Conservation (phyloP, 2,113 vertebrate genomes). For the Notarius lentiginosus region DNA sequence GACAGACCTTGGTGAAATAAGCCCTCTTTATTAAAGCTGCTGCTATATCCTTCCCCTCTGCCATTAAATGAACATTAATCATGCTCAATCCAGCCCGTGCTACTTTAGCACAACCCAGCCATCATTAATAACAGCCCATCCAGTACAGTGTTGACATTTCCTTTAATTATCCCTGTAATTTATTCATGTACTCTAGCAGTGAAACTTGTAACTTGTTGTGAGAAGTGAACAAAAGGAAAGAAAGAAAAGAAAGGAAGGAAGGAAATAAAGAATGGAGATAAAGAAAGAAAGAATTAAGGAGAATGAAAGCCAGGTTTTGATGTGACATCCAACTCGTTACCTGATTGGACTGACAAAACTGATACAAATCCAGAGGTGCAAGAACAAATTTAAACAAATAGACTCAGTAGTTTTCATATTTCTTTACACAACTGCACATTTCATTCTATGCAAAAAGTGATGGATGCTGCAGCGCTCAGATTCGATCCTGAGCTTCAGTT, state of each 20-base stretch:
- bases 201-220: constrained; percentile 69
- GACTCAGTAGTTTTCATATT: background rate
- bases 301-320: background rate
- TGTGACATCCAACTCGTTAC: background rate
- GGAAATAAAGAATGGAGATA: too few species aligned
- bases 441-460: background rate
- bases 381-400: background rate
- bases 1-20: constrained; percentile 57
- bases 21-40: constrained; percentile 59
- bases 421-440: background rate
- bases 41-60: constrained; percentile 55
- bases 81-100: constrained; percentile 61
- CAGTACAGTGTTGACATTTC: constrained; percentile 73
- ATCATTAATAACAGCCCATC: constrained; percentile 72
- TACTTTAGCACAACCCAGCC: constrained; percentile 62
- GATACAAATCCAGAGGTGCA: too few species aligned
- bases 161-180: constrained; percentile 79
- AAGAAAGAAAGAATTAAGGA: background rate
- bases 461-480: too few species aligned
- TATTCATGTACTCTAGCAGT: constrained; percentile 76
- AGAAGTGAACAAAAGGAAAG: constrained; percentile 50
- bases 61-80: constrained; percentile 71
- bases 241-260: background rate
- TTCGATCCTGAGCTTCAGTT: background rate
- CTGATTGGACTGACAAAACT: background rate